phyloP scores from a whole-genome alignment of 2,888 invertebrate species.

The Melipona bicolor region DNA sequence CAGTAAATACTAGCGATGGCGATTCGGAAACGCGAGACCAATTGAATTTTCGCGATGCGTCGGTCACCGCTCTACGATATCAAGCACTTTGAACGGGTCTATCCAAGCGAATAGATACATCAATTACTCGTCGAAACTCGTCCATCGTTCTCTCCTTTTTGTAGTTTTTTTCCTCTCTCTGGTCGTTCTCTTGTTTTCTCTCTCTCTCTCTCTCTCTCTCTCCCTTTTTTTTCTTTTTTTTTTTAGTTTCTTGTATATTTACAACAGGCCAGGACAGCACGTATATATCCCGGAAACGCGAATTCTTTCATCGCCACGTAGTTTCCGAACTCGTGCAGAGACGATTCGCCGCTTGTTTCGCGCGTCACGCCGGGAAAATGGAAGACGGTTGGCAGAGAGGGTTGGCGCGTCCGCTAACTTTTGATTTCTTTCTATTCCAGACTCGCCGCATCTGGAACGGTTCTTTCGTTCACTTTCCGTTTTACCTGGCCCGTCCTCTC shows the following conservation, averaged over 20 bases:
- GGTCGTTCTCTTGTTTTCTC: not conserved
- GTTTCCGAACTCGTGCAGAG: conserved; percentile 21
- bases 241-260: not conserved
- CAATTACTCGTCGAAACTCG: conserved; percentile 1
- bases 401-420: conserved; percentile 32
- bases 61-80: not conserved
- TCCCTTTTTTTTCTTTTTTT: not conserved
- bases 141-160: not conserved
- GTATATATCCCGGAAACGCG: not conserved
- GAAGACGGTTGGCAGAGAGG: not conserved
- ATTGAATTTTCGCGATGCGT: not conserved
- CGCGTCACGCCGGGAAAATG: not conserved
- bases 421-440: conserved; percentile 51
- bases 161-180: not conserved
- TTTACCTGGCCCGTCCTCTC: not conserved
- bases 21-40: too few relatives aligned
- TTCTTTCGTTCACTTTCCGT: conserved; percentile 18
- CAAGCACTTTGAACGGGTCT: not conserved
- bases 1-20: not conserved
- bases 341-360: conserved; percentile 33
- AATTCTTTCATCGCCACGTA: conserved; percentile 22
- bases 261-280: not conserved
- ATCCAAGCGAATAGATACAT: conserved; percentile 8
- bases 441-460: conserved; percentile 11
- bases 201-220: not conserved